Percentiles rank a stretch among this genome's conserved stretches.
Conservation (phyloP, 2,113 vertebrate genomes). For the Malurus melanocephalus region DNA sequence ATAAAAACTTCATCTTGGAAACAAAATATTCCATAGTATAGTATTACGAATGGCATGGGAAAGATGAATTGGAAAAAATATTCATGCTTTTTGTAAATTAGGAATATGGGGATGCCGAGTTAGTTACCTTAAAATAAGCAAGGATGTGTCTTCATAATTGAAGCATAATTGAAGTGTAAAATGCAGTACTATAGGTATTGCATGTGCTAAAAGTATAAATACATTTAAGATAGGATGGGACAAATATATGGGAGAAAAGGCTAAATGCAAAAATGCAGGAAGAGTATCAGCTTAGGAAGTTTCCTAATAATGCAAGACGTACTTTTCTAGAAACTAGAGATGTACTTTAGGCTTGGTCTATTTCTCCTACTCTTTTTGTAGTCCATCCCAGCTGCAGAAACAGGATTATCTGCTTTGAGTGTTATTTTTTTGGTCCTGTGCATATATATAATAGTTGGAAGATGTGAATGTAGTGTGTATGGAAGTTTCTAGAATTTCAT, state of each 20-base stretch:
- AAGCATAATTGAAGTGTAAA: background rate
- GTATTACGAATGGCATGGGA: background rate
- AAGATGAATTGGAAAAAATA: background rate
- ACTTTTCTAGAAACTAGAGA: background rate
- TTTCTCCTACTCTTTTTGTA: background rate
- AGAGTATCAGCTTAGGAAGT: background rate
- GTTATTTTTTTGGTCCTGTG: background rate
- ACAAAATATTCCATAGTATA: background rate
- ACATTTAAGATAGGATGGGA: background rate
- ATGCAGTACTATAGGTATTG: background rate
- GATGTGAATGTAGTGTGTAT: background rate
- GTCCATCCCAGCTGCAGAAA: background rate
- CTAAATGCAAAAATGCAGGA: background rate
- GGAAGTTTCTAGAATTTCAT: background rate
- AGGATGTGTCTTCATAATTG: background rate
- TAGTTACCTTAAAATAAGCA: background rate
- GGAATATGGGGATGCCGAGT: background rate
- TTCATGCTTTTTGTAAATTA: background rate
- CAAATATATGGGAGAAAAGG: background rate
- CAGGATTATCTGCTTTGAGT: background rate
- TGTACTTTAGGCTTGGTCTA: background rate
- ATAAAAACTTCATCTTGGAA: background rate
- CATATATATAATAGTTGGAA: background rate
- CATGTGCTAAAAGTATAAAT: background rate
- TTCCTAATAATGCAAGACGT: background rate